phyloP scores from a whole-genome alignment of 2,113 vertebrate genomes.

The Microtus pennsylvanicus region DNA sequence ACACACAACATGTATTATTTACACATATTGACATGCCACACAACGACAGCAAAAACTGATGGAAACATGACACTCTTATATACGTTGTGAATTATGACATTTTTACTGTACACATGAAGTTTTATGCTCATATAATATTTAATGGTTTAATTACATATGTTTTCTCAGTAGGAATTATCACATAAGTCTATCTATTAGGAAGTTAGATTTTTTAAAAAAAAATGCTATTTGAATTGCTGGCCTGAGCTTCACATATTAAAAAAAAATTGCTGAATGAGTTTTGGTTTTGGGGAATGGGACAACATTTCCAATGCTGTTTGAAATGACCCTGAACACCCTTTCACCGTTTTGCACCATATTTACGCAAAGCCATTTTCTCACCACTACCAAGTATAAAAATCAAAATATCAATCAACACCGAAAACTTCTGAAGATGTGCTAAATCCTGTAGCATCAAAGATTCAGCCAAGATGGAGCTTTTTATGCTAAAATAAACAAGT shows the following conservation, averaged over 20 bases:
- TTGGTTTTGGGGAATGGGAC: neutral
- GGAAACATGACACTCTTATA: neutral
- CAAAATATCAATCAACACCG: neutral
- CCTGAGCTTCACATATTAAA: neutral
- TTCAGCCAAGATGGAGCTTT: neutral
- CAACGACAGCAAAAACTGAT: neutral
- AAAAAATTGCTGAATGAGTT: neutral
- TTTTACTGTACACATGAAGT: neutral
- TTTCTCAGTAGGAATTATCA: neutral
- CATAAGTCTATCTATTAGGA: neutral
- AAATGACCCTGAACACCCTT: neutral
- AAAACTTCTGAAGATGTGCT: neutral
- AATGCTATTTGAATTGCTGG: neutral
- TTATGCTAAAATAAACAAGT: neutral
- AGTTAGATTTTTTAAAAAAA: neutral
- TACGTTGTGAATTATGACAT: too few species aligned
- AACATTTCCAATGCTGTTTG: neutral
- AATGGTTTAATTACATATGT: neutral
- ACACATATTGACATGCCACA: too few species aligned
- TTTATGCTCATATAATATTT: neutral
- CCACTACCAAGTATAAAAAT: neutral
- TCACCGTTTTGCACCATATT: neutral
- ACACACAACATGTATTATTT: too few species aligned
- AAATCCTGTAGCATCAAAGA: neutral
- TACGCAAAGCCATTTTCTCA: neutral